phyloP scores from a whole-genome alignment of 2,888 invertebrate genomes.

The Hemaris fuciformis region DNA sequence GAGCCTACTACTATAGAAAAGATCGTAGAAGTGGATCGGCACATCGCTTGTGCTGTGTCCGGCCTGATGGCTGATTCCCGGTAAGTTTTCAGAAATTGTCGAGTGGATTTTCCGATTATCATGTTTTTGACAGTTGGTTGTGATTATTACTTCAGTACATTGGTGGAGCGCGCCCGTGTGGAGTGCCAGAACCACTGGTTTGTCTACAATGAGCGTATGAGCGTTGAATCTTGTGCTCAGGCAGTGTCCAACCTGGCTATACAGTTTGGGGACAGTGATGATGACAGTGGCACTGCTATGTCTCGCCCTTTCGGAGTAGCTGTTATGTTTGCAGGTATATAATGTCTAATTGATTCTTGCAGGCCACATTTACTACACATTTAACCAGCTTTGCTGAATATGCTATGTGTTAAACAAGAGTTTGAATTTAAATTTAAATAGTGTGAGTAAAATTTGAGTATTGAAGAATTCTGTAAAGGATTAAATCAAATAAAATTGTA shows the following conservation, averaged over 20 bases:
- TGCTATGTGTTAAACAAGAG: too few species aligned
- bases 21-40: slow-evolving; percentile 98
- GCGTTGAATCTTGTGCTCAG: slow-evolving; percentile 98
- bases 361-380: neutral
- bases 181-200: slow-evolving; percentile 99
- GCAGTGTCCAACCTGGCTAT: slow-evolving; percentile 99
- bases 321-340: slow-evolving; percentile 93
- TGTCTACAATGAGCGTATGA: slow-evolving; percentile 97
- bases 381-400: neutral
- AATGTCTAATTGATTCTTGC: slow-evolving; percentile 1
- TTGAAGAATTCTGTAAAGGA: too few species aligned
- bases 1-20: slow-evolving; percentile 98
- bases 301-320: slow-evolving; percentile 99
- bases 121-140: neutral
- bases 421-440: too few species aligned
- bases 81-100: slow-evolving; percentile 37
- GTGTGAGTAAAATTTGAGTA: too few species aligned
- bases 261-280: slow-evolving; percentile 99
- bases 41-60: slow-evolving; percentile 98
- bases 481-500: too few species aligned
- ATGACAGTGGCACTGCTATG: slow-evolving; percentile 96
- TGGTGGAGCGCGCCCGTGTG: slow-evolving; percentile 96
- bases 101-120: neutral
- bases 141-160: slow-evolving; percentile 78
- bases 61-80: slow-evolving; percentile 99